Evolutionary conservation across 1,140 invertebrate species (phyloP).

Genomic region (Steinernema feltiae): DNA sequence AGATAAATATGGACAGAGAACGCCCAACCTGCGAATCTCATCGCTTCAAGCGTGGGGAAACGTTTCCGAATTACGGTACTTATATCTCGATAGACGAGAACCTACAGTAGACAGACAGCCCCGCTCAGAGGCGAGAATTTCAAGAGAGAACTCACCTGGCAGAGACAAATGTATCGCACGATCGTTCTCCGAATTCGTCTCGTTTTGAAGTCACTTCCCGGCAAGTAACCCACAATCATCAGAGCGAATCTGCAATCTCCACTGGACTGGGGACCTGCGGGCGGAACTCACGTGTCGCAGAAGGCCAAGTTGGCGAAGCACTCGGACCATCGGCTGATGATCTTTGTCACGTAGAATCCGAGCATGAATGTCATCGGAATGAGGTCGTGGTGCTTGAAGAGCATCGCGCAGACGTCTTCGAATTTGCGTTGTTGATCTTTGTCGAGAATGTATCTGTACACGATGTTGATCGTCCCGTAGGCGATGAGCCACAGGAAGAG

Average conservation of each 20-base stretch:
- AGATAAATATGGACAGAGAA: too few species aligned
- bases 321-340: constrained; percentile 3
- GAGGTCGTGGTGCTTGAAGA: constrained; percentile 7
- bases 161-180: neutral
- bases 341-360: constrained; percentile 3
- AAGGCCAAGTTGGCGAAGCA: neutral
- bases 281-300: constrained; percentile 4
- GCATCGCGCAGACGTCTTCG: neutral
- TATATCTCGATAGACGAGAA: neutral
- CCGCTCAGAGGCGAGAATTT: neutral
- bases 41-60: neutral
- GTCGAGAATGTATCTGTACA: neutral
- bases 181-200: neutral
- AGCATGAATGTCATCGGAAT: constrained; percentile 6
- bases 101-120: neutral
- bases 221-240: neutral
- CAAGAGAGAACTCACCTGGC: neutral
- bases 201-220: neutral
- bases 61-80: neutral
- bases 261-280: neutral
- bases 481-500: neutral
- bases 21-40: neutral
- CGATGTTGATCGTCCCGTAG: constrained; percentile 2
- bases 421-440: neutral
- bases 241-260: neutral